Evolutionary conservation across 2,113 vertebrate species (phyloP), one percentile per base, ranked within the genome.

Genomic region (Ovibos moschatus): DNA sequence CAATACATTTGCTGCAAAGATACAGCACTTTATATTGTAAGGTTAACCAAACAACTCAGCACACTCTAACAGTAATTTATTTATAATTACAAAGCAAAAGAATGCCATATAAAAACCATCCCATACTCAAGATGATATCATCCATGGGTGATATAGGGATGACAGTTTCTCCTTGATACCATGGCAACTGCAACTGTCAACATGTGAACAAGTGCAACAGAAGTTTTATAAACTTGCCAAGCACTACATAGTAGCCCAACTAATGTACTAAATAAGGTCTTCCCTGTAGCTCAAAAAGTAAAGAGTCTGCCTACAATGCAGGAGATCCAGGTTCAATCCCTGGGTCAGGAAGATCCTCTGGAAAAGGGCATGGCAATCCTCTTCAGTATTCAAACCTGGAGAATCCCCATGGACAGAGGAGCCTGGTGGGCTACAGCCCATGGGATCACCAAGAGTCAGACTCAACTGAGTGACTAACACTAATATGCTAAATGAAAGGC

Each of bases 1-100:
- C 17, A 85, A 82, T 50, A 93, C 36, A 51, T 33, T 55, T 89
- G 33, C 60, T 91, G 25, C 28, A 95, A 94, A 76, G n/a, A 91
- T 8, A 5, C 67, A 94, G 64, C 4, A 27, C 36, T 55, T 40
- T 50, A 50, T 25, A 55, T 14, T 62, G 3, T 45, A 79, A 90
- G 51, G 40, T 81, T 53, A 86, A 91, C 55, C 51, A 53, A 67
- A 88, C 21, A 85, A 88, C 47, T 91, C 13, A 76, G 10, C 85
- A 60, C n/a, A 93, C 55, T 91, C 84, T 84, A 89, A 51, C 7
- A 58, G 33, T 74, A 58, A 74, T 23, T 74, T 74, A 87, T 47
- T 64, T 85, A 95, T 64, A 92, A 92, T 47, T 81, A 88, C 30
- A 83, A 95, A 58, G 45, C 50, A 87, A 91, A 93, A 89, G 19